Base-by-base conservation (phyloP, 2,797 vertebrate genomes). In the Tympanoctomys barrerae region DNA sequence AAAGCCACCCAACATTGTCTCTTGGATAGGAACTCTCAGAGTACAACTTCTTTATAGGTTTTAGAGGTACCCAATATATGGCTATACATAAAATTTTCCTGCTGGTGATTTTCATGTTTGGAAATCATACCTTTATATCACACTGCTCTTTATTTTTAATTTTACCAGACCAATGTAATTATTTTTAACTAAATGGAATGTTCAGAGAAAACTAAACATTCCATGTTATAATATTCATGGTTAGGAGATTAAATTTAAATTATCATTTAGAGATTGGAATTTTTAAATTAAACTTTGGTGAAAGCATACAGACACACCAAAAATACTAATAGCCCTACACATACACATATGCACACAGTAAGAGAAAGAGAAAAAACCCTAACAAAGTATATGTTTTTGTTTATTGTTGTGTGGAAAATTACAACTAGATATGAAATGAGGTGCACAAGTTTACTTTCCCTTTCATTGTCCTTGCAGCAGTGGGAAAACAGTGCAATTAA, bases 391-490 rank as follows among this genome's bases (percentile, higher is more conserved):
- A 46, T 97, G 96, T 97, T 97, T 97, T 78, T 97, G 93, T 97
- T 96, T 92, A 95, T 98, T 97, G 94, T 3, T 77, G 31, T 96
- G n/a, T 98, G 98, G 97, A 97, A 97, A 98, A 98, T 97, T 96
- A 97, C 97, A 97, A 95, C 54, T 96, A 97, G 94, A 95, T 95
- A 94, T 97, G 95, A 97, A 97, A 96, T 97, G 92, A 97, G 97
- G 88, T 97, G 70, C 79, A 5, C 68, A 88, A 68, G 95, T 96
- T 97, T 97, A 97, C 97, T 97, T 89, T 97, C 96, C 95, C 95
- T 98, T 97, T 94, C 95, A 97, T 97, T 97, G 97, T 98, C 97
- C 97, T 97, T 97, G 96, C 97, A 97, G 96, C 96, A 97, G 97
- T 96, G 96, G 94, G 96, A 97, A 97, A 97, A 96, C 95, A 97